These are phyloP conservation scores for Ascidia mentula DNA, from an alignment of 23 tunicate genomes.

Conservation along the genomic window DNA sequence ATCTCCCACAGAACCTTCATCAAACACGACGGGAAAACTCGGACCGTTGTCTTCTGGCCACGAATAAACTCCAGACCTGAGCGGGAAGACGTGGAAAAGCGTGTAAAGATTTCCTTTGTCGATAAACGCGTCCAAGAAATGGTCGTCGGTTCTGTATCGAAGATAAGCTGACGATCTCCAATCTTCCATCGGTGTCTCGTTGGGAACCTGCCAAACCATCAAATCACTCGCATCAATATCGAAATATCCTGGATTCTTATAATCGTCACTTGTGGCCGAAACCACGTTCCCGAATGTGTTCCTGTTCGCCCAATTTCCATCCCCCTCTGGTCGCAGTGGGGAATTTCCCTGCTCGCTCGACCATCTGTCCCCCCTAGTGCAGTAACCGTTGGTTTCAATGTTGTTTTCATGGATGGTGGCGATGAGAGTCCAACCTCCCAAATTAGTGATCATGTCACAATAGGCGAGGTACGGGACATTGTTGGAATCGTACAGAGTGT, in stretches of 20 bases:
- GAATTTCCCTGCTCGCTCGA: constrained; percentile 3
- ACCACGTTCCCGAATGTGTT: constrained; percentile 1
- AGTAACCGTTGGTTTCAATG: neutral
- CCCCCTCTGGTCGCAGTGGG: neutral
- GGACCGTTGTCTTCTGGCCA: constrained; percentile 40
- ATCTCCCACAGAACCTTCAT: neutral
- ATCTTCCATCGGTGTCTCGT: constrained; percentile 43
- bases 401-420: constrained; percentile 4
- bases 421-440: constrained; percentile 3
- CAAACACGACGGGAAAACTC: constrained; percentile 37
- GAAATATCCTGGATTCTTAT: constrained; percentile 64
- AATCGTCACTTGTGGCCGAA: constrained; percentile 50
- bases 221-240: constrained; percentile 57
- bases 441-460: constrained; percentile 2
- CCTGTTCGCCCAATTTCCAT: neutral
- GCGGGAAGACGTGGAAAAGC: constrained; percentile 43
- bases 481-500: neutral
- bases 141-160: constrained; percentile 35
- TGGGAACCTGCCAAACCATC: constrained; percentile 95
- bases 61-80: constrained; percentile 19
- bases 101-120: constrained; percentile 45
- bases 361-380: constrained; percentile 1
- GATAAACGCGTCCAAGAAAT: constrained; percentile 8
- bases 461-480: neutral
- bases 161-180: constrained; percentile 30